Evolutionary conservation across 2,888 invertebrate species (phyloP), one percentile per base, ranked within the genome.

Genomic region (Schrankia costaestrigalis): DNA sequence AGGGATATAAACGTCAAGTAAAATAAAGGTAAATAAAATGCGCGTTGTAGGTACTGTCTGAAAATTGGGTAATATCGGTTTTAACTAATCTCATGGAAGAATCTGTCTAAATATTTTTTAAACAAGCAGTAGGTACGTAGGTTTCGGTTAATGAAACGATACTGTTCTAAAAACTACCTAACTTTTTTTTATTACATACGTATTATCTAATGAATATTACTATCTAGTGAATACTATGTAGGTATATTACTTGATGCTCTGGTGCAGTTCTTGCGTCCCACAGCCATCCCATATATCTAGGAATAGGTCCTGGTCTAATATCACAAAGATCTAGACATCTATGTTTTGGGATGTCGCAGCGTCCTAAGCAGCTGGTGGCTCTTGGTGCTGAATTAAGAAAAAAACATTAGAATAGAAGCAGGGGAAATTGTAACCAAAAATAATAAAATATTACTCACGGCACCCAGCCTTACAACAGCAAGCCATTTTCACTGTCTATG

Each of bases 231-330:
- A n/a, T n/a, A n/a, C n/a, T n/a, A n/a, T n/a, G n/a, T n/a, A n/a
- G n/a, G n/a, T n/a, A n/a, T n/a, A n/a, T n/a, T 29, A 84, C 86
- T 71, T 86, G 86, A 62, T 80, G 80, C 58, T 80, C 74, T 19
- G 87, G 86, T 3, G 83, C 57, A 43, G 77, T 67, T 54, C 61
- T 81, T 1, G 87, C 85, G 2, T 83, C 84, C 54, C 86, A 88
- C 8, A 71, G 66, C 88, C 88, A 88, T 50, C 88, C 88, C 84
- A 87, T 83, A 31, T 79, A 46, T 37, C 65, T 80, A 3, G 88
- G 88, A 11, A 88, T 71, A 0, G 81, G 80, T 3, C 83, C 81
- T 1, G 78, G 73, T 32, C 77, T 79, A 2, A 81, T 51, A 0
- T 79, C 80, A 1, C 72, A 66, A 35, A 48, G 75, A 15, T 69